Evolutionary conservation across 2,888 invertebrate species (phyloP).

Genomic region (Carcina quercana): DNA sequence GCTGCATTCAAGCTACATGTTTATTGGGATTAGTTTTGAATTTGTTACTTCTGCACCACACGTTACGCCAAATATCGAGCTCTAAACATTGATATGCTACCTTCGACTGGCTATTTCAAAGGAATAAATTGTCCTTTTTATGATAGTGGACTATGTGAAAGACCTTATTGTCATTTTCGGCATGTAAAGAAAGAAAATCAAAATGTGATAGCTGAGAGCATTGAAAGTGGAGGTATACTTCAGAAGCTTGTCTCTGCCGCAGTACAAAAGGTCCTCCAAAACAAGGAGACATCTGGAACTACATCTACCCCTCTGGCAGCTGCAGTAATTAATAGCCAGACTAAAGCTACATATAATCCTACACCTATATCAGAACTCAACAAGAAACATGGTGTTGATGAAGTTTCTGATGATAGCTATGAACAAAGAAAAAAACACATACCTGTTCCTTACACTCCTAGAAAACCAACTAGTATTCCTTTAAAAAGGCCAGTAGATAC

Average conservation of each 20-base stretch:
- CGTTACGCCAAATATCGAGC: too few relatives aligned
- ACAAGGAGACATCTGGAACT: conserved; percentile 40
- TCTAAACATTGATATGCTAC: conserved; percentile 84
- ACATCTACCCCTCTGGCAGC: conserved; percentile 19
- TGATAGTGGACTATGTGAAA: conserved; percentile 84
- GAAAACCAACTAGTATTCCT: conserved; percentile 52
- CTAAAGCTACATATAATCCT: conserved; percentile 74
- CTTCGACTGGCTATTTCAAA: conserved; percentile 92
- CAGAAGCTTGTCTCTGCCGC: conserved; percentile 76
- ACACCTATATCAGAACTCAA: conserved; percentile 78
- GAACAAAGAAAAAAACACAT: conserved; percentile 62
- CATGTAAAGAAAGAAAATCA: conserved; percentile 83
- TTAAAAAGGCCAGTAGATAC: conserved; percentile 49
- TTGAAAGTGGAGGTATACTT: conserved; percentile 67
- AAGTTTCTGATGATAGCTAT: conserved; percentile 38
- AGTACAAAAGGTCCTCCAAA: conserved; percentile 75
- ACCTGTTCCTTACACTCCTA: conserved; percentile 68
- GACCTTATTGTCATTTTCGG: conserved; percentile 95
- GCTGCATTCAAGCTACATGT: too few relatives aligned
- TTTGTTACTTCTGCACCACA: too few relatives aligned
- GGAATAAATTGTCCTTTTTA: conserved; percentile 90
- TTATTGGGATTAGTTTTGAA: too few relatives aligned
- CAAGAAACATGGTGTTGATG: conserved; percentile 50
- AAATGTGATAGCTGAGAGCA: conserved; percentile 46
- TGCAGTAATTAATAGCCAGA: conserved; percentile 34